Conservation (phyloP, 2,797 vertebrate species). For the Bradypodion ventrale region DNA sequence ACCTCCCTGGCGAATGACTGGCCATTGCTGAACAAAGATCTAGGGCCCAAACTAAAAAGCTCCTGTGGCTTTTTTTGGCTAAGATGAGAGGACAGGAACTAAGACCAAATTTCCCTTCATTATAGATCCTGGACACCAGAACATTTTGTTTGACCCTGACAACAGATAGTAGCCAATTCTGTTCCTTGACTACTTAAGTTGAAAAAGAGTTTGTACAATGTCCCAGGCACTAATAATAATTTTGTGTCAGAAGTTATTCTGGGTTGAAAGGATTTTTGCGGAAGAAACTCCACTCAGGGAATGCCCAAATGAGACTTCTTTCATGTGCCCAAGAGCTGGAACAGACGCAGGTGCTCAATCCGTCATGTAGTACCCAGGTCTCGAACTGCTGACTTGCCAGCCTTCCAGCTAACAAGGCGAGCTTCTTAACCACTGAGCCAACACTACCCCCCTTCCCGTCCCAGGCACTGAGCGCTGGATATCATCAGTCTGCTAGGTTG, state of each 20-base stretch:
- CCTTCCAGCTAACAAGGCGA: too few species aligned
- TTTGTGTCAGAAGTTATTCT: too few species aligned
- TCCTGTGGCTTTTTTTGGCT: not conserved
- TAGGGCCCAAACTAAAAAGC: not conserved
- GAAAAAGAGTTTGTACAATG: not conserved
- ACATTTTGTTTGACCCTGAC: not conserved
- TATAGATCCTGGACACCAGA: not conserved
- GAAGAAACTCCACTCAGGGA: too few species aligned
- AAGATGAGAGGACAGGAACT: not conserved
- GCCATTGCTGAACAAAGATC: not conserved
- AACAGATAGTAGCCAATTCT: not conserved
- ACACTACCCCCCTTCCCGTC: too few species aligned
- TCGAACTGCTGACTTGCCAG: too few species aligned
- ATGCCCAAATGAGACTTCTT: too few species aligned
- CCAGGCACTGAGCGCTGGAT: not conserved
- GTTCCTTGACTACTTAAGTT: not conserved
- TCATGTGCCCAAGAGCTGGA: too few species aligned
- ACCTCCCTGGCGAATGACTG: not conserved
- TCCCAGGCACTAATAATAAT: too few species aligned
- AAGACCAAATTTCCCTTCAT: not conserved
- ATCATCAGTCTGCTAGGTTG: not conserved
- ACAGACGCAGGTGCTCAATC: too few species aligned
- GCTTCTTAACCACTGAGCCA: too few species aligned
- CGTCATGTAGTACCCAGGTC: too few species aligned
- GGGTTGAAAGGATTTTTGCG: too few species aligned